Evolutionary conservation across 2,888 invertebrate genomes (phyloP), one percentile per base, ranked within the genome.

Genomic region (Callinectes sapidus): DNA sequence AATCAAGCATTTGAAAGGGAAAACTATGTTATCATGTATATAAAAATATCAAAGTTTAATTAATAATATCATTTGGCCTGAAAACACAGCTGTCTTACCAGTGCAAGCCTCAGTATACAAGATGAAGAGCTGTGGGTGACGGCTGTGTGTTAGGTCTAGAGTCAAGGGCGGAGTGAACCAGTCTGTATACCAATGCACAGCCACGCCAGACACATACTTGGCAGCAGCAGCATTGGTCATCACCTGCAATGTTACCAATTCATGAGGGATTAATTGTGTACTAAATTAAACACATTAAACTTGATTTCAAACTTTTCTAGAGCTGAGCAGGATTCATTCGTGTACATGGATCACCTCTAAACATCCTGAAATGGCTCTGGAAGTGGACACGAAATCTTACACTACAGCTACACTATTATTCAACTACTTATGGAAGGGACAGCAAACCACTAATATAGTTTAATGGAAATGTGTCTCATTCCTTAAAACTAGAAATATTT

Each of bases 131-230:
- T 96, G 95, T 5, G 97, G 96, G 95, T 96, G 96, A 42, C 95
- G 94, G 8, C 95, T 93, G 94, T 96, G 96, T 0, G 96, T 95
- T 13, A 95, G 94, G 85, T 95, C 95, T 77, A 96, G 95, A 1
- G 96, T 95, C 5, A 95, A 94, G 0, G 96, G 94, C 2, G 96
- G 96, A 10, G 95, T 95, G 14, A 96, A 81, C 39, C 71, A 92
- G 85, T 95, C 95, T 28, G 95, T 94, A 95, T 97, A 97, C 97
- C 97, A 97, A 95, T 97, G 97, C 10, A 97, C 95, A 13, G 96
- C 97, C 23, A 96, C 95, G 5, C 97, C 97, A 48, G 96, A 95
- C 0, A 96, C 95, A 92, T 95, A 96, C 89, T 95, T 94, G 6
- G 95, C 95, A 5, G 95, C 95, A 28, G 95, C 95, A 8, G 94